Evolutionary conservation across 2,113 vertebrate genomes (phyloP).

Genomic region (Toxotes chatareus): DNA sequence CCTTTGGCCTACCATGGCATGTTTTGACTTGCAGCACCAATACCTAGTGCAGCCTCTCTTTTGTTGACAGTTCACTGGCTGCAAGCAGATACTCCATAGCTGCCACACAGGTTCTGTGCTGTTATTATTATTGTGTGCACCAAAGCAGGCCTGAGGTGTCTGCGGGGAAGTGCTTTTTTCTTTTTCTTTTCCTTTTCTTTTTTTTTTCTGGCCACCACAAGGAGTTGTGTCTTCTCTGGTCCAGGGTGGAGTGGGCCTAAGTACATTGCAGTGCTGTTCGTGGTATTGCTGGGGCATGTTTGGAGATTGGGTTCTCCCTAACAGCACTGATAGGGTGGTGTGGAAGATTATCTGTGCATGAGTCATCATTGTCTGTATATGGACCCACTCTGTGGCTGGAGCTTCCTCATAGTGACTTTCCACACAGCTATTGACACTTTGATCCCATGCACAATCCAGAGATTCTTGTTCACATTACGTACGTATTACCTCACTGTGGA

Average conservation of each 20-base stretch:
- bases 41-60: constrained; percentile 54
- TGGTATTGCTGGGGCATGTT: constrained; percentile 67
- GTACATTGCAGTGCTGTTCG: constrained; percentile 28
- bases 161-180: background rate
- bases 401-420: constrained; percentile 72
- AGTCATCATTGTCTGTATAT: constrained; percentile 74
- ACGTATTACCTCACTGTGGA: constrained; percentile 34
- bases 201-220: background rate
- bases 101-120: constrained; percentile 61
- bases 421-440: constrained; percentile 72
- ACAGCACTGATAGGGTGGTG: constrained; percentile 53
- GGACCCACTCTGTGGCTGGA: constrained; percentile 57
- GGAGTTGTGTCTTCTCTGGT: constrained; percentile 7
- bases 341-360: constrained; percentile 77
- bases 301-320: constrained; percentile 64
- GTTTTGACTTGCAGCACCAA: constrained; percentile 79
- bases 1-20: constrained; percentile 79
- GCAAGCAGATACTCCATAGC: constrained; percentile 56
- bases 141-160: constrained; percentile 12
- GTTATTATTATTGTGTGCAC: constrained; percentile 23
- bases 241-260: constrained; percentile 20
- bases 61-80: constrained; percentile 79
- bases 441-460: constrained; percentile 74
- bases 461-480: constrained; percentile 66
- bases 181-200: too few species aligned